These are phyloP conservation scores for Sinocyclocheilus anophthalmus DNA, from an alignment of 2,113 vertebrate genomes.

Conservation along the genomic window DNA sequence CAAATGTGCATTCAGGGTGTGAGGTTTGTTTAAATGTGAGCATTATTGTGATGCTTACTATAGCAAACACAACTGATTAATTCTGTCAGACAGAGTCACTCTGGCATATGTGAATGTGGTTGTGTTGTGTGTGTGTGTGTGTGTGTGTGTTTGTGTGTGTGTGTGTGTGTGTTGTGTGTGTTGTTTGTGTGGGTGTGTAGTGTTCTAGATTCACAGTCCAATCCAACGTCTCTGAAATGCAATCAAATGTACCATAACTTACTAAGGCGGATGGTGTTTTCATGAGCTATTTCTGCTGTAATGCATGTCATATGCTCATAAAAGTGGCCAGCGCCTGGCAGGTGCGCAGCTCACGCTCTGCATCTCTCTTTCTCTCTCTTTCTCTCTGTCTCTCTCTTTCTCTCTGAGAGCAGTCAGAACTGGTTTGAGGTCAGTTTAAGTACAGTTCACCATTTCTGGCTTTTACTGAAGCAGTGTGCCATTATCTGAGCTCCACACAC, in stretches of 20 bases:
- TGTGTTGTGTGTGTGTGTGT: neutral
- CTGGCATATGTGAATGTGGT: neutral
- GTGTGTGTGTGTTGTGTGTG: neutral
- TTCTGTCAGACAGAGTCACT: neutral
- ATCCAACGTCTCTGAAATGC: neutral
- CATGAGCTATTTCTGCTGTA: slow-evolving; percentile 39
- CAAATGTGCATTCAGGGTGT: neutral
- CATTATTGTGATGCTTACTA: neutral
- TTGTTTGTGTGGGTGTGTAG: neutral
- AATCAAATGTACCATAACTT: slow-evolving; percentile 40
- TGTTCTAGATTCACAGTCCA: neutral
- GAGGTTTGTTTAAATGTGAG: neutral
- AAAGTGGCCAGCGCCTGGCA: neutral
- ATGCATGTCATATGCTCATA: slow-evolving; percentile 32
- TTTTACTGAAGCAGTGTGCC: slow-evolving; percentile 9
- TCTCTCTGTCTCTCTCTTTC: neutral
- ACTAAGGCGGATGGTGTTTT: slow-evolving; percentile 47
- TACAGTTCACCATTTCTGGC: slow-evolving; percentile 18
- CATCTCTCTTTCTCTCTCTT: neutral
- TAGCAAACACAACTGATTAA: slow-evolving; percentile 5
- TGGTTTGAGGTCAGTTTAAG: slow-evolving; percentile 33
- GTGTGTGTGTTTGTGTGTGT: neutral
- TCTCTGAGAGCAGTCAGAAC: slow-evolving; percentile 9
- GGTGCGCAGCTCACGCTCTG: too few species aligned
- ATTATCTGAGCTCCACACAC: neutral